Conservation (phyloP, 2,888 invertebrate genomes). For the Sminthurides aquaticus region DNA sequence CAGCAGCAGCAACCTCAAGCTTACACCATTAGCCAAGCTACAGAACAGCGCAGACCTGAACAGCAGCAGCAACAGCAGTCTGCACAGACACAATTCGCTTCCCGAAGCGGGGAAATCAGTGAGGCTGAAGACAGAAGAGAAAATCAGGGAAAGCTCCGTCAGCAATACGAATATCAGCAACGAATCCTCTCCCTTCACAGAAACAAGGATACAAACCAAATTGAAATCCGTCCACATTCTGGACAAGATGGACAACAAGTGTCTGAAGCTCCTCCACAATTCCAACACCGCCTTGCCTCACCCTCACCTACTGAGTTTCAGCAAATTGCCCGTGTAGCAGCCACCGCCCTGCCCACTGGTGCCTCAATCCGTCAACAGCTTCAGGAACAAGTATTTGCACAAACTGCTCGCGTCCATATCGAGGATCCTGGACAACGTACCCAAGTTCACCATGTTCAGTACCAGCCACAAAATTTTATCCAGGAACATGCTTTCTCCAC, state of each 20-base stretch:
- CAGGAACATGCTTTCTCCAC: background rate
- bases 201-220: background rate
- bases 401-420: slow-evolving; percentile 2
- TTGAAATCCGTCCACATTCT: slow-evolving; percentile 7
- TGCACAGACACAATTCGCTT: slow-evolving; percentile 21
- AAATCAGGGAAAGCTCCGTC: slow-evolving; percentile 11
- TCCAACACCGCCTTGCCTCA: background rate
- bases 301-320: slow-evolving; percentile 12
- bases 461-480: background rate
- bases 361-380: slow-evolving; percentile 28
- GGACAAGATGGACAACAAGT: slow-evolving; percentile 1
- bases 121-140: background rate
- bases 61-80: slow-evolving; percentile 26
- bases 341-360: slow-evolving; percentile 22
- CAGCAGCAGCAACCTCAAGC: slow-evolving; percentile 4
- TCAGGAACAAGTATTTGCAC: slow-evolving; percentile 19
- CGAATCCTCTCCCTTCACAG: slow-evolving; percentile 17
- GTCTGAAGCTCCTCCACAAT: background rate
- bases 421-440: background rate
- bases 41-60: slow-evolving; percentile 8
- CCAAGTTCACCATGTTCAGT: background rate
- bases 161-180: slow-evolving; percentile 24
- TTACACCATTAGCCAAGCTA: too few species aligned
- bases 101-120: slow-evolving; percentile 14
- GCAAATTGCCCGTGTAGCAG: slow-evolving; percentile 10